phyloP scores from a whole-genome alignment of 2,888 invertebrate species.

The Junonia oenone region DNA sequence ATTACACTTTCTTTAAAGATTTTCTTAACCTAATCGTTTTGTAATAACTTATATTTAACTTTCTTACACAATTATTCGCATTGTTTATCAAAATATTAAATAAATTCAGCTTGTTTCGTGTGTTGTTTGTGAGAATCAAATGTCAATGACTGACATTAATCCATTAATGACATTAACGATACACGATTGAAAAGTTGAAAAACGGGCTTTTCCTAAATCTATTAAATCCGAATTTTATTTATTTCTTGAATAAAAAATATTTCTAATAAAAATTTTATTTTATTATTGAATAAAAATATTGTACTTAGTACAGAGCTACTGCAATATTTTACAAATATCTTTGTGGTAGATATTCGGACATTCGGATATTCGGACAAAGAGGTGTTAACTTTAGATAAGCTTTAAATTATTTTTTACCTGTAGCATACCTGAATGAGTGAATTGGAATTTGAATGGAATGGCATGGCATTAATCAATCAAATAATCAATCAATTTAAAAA shows the following conservation, averaged over 20 bases:
- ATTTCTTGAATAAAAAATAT: too few species aligned
- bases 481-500: slow-evolving; percentile 56
- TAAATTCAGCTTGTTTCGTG: neutral
- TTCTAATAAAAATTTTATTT: too few species aligned
- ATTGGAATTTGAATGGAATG: slow-evolving; percentile 22
- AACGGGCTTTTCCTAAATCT: too few species aligned
- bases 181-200: too few species aligned
- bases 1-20: slow-evolving; percentile 12
- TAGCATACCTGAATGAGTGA: slow-evolving; percentile 17
- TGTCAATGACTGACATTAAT: too few species aligned
- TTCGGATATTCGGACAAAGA: too few species aligned
- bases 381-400: neutral
- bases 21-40: neutral
- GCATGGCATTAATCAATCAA: slow-evolving; percentile 43
- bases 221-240: too few species aligned
- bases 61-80: neutral
- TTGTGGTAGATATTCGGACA: too few species aligned
- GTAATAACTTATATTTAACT: neutral
- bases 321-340: too few species aligned
- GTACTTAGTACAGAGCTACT: too few species aligned
- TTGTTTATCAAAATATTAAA: slow-evolving; percentile 4
- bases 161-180: too few species aligned
- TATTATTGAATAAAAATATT: too few species aligned
- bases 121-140: neutral
- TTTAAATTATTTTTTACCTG: slow-evolving; percentile 21